Conservation (phyloP, 2,888 invertebrate genomes). For the Macrostomum cliftonense region DNA sequence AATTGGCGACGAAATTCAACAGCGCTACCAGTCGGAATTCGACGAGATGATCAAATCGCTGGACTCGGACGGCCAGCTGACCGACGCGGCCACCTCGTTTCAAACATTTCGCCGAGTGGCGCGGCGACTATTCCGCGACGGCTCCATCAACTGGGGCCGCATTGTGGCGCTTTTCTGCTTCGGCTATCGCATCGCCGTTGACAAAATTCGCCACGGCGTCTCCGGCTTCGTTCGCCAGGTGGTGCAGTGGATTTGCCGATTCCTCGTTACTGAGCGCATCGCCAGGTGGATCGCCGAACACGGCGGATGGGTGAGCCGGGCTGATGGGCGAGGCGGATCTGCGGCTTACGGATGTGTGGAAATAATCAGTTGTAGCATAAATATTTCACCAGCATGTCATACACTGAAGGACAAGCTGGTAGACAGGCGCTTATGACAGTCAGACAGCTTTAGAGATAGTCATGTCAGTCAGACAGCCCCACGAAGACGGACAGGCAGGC, state of each 20-base stretch:
- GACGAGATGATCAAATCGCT: constrained; percentile 24
- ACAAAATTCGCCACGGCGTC: constrained; percentile 20
- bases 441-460: too few relatives aligned
- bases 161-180: constrained; percentile 32
- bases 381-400: too few relatives aligned
- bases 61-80: too few relatives aligned
- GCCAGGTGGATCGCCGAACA: constrained; percentile 33
- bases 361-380: too few relatives aligned
- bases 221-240: constrained; percentile 24
- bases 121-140: constrained; percentile 23
- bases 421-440: too few relatives aligned
- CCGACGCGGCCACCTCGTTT: too few relatives aligned
- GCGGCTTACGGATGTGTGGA: too few relatives aligned
- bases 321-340: too few relatives aligned
- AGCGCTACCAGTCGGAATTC: constrained; percentile 25
- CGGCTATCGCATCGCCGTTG: constrained; percentile 32
- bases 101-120: too few relatives aligned
- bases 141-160: constrained; percentile 31
- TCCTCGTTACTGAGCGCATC: constrained; percentile 25
- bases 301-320: constrained; percentile 38
- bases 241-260: constrained; percentile 24
- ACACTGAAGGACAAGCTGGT: too few relatives aligned
- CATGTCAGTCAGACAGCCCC: too few relatives aligned
- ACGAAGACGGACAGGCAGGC: too few relatives aligned
- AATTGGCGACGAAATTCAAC: constrained; percentile 32